Evolutionary conservation across 2,797 vertebrate genomes (phyloP).

Genomic region (Perdix hodgsoniae): DNA sequence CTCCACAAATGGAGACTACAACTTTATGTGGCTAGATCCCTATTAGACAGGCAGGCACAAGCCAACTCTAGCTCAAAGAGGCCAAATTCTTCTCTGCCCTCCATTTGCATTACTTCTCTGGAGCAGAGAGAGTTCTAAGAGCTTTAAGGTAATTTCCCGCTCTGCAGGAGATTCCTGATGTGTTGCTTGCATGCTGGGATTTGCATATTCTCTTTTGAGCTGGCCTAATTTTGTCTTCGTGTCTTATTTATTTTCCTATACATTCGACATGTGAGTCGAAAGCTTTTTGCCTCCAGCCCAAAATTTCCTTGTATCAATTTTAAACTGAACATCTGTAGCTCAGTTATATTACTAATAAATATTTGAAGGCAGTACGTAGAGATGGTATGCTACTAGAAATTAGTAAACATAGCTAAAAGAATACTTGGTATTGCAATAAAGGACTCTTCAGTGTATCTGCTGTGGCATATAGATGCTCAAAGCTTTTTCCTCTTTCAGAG

Average conservation of each 20-base stretch:
- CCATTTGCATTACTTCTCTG: not conserved
- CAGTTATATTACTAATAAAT: constrained; percentile 8
- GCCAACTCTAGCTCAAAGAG: not conserved
- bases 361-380: not conserved
- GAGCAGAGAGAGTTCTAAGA: not conserved
- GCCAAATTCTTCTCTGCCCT: not conserved
- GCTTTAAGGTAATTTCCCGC: not conserved
- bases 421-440: not conserved
- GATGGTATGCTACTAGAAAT: not conserved
- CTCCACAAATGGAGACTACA: not conserved
- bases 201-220: not conserved
- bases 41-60: not conserved
- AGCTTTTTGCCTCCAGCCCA: not conserved
- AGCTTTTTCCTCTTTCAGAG: not conserved
- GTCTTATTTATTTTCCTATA: not conserved
- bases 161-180: not conserved
- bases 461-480: not conserved
- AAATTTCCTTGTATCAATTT: not conserved
- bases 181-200: not conserved
- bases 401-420: not conserved
- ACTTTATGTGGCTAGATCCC: too few species aligned
- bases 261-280: not conserved
- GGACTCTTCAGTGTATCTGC: not conserved
- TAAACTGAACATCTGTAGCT: not conserved
- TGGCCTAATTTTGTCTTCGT: not conserved